phyloP scores from a whole-genome alignment of 2,113 vertebrate genomes.

The Corythoichthys haematopterus region DNA sequence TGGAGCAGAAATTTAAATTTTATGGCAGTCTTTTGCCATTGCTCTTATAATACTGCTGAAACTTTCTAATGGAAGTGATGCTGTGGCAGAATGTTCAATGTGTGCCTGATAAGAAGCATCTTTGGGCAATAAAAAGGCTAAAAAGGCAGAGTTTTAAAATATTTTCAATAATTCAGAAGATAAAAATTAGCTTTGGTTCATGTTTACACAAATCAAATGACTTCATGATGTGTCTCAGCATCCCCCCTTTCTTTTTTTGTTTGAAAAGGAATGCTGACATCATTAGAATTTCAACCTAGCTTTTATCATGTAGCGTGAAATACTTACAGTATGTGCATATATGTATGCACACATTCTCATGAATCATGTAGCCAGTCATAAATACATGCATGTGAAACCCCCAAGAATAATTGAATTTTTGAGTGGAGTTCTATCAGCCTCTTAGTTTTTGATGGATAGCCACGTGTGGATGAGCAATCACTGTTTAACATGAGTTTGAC shows the following conservation, averaged over 20 bases:
- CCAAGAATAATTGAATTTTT: slow-evolving; percentile 17
- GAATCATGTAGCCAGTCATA: slow-evolving; percentile 4
- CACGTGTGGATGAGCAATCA: slow-evolving; percentile 8
- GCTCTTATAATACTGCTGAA: background rate
- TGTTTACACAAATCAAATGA: background rate
- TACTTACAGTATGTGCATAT: background rate
- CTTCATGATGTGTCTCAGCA: background rate
- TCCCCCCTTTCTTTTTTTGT: background rate
- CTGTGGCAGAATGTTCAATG: background rate
- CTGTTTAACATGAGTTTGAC: slow-evolving; percentile 15
- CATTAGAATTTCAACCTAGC: background rate
- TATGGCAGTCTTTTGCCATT: background rate
- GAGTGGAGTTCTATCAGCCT: slow-evolving; percentile 11
- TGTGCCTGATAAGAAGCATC: background rate
- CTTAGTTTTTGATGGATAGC: slow-evolving; percentile 26
- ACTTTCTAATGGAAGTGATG: background rate
- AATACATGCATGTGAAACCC: slow-evolving; percentile 24
- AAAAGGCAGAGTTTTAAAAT: background rate
- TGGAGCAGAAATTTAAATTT: background rate
- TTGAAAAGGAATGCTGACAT: background rate
- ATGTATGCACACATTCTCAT: slow-evolving; percentile 11
- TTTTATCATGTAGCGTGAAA: background rate
- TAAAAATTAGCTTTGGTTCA: background rate
- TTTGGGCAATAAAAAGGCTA: background rate
- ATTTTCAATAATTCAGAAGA: background rate